Evolutionary conservation across 2,888 invertebrate genomes (phyloP).

Genomic region (Plemyria rubiginata): DNA sequence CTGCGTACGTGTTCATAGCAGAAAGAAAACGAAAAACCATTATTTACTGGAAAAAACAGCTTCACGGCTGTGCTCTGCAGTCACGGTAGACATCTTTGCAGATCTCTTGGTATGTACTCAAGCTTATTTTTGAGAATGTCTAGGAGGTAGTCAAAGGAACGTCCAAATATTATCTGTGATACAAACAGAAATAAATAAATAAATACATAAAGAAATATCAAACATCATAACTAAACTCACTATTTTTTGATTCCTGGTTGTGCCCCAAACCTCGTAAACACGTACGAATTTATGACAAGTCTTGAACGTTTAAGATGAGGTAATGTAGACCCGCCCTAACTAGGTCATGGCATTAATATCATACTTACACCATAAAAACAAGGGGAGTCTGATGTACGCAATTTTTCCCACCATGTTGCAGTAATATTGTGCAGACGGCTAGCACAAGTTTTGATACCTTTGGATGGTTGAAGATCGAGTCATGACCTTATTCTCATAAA

Average conservation of each 20-base stretch:
- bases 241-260: not conserved
- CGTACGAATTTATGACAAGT: conserved; percentile 34
- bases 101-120: too few relatives aligned
- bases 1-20: too few relatives aligned
- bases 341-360: conserved; percentile 40
- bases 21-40: too few relatives aligned
- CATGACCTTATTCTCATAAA: too few relatives aligned
- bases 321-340: conserved; percentile 30
- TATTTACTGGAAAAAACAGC: too few relatives aligned
- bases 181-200: too few relatives aligned
- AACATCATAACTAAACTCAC: not conserved
- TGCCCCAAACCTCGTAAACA: not conserved
- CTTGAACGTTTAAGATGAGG: conserved; percentile 26
- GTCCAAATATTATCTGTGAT: too few relatives aligned
- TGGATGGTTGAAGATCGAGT: too few relatives aligned
- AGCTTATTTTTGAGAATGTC: too few relatives aligned
- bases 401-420: conserved; percentile 33
- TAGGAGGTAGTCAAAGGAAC: too few relatives aligned
- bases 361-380: conserved; percentile 41
- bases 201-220: not conserved
- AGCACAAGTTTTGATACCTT: conserved; percentile 5
- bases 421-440: conserved; percentile 12
- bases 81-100: too few relatives aligned
- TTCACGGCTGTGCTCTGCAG: too few relatives aligned
- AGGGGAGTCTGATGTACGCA: conserved; percentile 35